These are phyloP conservation scores for Lophochroa leadbeateri DNA, from an alignment of 2,113 vertebrate genomes.

Conservation along the genomic window DNA sequence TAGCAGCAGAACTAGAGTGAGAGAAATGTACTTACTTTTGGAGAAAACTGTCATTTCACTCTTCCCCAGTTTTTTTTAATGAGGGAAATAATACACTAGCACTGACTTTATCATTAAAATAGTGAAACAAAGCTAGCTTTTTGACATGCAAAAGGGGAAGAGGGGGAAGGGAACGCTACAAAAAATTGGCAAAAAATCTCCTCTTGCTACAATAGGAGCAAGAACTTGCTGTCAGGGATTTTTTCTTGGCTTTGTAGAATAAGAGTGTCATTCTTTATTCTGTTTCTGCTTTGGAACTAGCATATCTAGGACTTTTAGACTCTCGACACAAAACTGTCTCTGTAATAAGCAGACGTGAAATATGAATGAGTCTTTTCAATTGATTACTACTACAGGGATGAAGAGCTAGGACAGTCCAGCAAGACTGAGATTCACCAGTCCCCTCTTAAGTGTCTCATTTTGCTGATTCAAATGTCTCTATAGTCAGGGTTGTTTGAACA, in stretches of 20 bases:
- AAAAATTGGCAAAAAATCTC: not conserved
- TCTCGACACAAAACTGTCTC: not conserved
- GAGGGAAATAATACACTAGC: not conserved
- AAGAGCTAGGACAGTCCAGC: slow-evolving; percentile 19
- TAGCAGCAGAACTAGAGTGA: not conserved
- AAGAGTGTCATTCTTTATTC: not conserved
- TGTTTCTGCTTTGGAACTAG: not conserved
- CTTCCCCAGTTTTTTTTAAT: not conserved
- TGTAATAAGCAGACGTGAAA: slow-evolving; percentile 1
- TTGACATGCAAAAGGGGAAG: not conserved
- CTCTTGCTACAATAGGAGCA: not conserved
- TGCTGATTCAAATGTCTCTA: slow-evolving; percentile 46
- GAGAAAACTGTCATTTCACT: not conserved
- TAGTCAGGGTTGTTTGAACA: slow-evolving; percentile 54
- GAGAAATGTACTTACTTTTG: not conserved
- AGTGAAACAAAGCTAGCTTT: not conserved
- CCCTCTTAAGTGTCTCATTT: slow-evolving; percentile 23
- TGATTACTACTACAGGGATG: not conserved
- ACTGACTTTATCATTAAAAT: not conserved
- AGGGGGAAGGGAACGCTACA: not conserved
- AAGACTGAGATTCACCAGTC: not conserved
- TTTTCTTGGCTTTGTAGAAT: not conserved
- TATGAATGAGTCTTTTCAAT: not conserved
- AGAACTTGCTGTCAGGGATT: accelerated
- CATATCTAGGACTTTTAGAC: not conserved